Evolutionary conservation across 2,888 invertebrate genomes (phyloP).

Genomic region (Diarsia brunnea): DNA sequence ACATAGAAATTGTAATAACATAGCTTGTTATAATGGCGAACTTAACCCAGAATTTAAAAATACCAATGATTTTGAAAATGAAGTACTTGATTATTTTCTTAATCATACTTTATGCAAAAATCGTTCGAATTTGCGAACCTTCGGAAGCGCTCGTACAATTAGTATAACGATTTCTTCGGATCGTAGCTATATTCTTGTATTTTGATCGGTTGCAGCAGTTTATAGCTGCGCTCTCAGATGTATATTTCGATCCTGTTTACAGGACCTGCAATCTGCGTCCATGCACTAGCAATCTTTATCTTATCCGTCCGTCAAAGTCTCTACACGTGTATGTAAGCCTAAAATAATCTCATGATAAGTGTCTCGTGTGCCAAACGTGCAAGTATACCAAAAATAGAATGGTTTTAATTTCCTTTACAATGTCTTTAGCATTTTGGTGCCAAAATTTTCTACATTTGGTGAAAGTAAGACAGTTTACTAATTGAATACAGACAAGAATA

Average conservation of each 20-base stretch:
- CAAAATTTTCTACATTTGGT: slow-evolving; percentile 30
- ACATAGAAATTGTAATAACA: too few species aligned
- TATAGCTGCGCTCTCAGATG: not conserved
- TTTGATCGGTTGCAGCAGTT: too few species aligned
- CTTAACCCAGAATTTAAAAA: too few species aligned
- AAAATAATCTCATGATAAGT: slow-evolving; percentile 37
- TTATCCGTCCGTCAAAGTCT: not conserved
- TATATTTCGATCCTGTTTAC: too few species aligned
- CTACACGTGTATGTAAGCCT: slow-evolving; percentile 45
- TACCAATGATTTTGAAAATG: too few species aligned
- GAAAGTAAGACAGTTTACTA: slow-evolving; percentile 5
- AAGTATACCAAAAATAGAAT: slow-evolving; percentile 39
- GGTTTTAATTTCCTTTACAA: slow-evolving; percentile 36
- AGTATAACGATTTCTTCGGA: not conserved
- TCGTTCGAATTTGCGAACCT: not conserved
- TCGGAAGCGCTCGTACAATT: not conserved
- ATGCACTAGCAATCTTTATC: not conserved
- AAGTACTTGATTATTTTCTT: too few species aligned
- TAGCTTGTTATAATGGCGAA: too few species aligned
- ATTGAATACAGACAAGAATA: not conserved
- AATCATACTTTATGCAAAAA: not conserved
- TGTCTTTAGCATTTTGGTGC: slow-evolving; percentile 35
- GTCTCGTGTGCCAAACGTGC: slow-evolving; percentile 43
- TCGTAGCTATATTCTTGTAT: too few species aligned
- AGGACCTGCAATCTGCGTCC: not conserved